These are phyloP conservation scores for Ictidomys tridecemlineatus DNA, from an alignment of 2,113 vertebrate species.

Conservation along the genomic window DNA sequence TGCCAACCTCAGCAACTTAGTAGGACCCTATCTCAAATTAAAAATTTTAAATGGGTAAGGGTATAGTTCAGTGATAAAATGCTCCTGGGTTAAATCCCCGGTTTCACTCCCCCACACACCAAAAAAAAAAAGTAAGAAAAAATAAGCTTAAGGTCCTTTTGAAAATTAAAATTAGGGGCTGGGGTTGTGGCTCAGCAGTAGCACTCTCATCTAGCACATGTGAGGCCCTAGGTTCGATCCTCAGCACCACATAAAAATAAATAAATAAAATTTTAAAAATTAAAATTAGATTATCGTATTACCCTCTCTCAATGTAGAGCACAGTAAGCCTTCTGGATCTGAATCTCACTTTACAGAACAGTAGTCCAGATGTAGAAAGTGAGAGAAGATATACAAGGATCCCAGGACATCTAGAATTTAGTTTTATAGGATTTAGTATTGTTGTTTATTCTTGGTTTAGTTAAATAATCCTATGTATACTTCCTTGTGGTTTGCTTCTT, in stretches of 20 bases:
- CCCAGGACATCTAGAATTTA: neutral
- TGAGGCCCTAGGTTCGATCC: no score
- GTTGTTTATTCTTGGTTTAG: neutral
- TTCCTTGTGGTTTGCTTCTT: neutral
- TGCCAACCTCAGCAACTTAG: neutral
- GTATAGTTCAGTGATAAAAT: neutral
- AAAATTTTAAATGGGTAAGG: neutral
- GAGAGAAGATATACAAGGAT: neutral
- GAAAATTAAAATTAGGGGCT: no score
- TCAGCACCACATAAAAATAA: no score
- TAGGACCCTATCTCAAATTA: neutral
- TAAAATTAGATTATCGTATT: neutral
- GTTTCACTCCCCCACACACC: no score
- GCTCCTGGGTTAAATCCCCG: neutral
- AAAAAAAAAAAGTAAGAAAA: neutral
- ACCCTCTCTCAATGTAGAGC: no score
- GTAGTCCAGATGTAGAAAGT: neutral
- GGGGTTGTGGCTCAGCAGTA: no score
- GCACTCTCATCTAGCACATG: no score
- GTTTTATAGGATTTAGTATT: neutral
- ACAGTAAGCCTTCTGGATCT: neutral
- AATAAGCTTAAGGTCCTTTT: neutral
- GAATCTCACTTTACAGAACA: neutral
- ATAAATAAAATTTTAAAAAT: neutral
- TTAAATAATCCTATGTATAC: neutral